Conservation (phyloP, 2,113 vertebrate species). For the Sciurus niger region DNA sequence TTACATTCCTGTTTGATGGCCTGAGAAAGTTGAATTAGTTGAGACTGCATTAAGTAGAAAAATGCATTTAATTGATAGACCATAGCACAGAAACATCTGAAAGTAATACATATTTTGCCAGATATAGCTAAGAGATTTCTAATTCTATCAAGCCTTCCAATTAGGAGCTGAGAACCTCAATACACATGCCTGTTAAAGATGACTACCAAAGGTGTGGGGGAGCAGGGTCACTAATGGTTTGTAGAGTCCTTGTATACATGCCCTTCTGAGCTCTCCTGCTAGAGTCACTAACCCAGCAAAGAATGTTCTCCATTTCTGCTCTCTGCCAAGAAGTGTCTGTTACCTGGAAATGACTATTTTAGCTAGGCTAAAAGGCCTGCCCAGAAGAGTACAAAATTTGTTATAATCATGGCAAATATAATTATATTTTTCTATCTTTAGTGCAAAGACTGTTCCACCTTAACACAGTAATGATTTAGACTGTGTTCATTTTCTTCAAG, state of each 20-base stretch:
- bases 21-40: slow-evolving; percentile 69
- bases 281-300: background rate
- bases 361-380: background rate
- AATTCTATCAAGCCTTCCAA: background rate
- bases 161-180: slow-evolving; percentile 4
- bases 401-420: background rate
- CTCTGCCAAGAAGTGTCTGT: background rate
- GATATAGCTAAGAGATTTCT: background rate
- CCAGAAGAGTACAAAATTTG: background rate
- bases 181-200: background rate
- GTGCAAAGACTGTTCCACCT: background rate
- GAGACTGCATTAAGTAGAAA: slow-evolving; percentile 69
- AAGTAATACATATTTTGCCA: slow-evolving; percentile 55
- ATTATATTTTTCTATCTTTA: background rate
- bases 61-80: slow-evolving; percentile 72
- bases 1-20: slow-evolving; percentile 60
- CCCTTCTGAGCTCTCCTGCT: background rate
- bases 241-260: background rate
- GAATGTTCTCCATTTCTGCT: background rate
- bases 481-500: background rate
- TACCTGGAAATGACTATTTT: background rate
- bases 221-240: background rate
- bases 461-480: background rate
- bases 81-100: slow-evolving; percentile 54
- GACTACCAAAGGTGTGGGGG: background rate